Evolutionary conservation across 2,888 invertebrate genomes (phyloP), one percentile per base, ranked within the genome.

Genomic region (Orthosia cruda): DNA sequence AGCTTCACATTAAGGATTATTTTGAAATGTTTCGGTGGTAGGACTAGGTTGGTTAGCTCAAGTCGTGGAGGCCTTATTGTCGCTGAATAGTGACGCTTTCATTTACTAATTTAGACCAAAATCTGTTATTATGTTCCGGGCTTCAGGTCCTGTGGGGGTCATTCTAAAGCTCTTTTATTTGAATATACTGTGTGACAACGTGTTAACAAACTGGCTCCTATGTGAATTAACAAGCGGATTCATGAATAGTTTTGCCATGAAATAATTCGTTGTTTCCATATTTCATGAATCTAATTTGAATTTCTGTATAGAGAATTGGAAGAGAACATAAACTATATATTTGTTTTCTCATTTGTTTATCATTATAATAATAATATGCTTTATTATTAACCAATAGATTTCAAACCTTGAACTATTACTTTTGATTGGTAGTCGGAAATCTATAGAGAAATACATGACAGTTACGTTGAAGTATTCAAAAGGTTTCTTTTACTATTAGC

Each of bases 121-220:
- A 88, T 88, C 85, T 88, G 88, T 85, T 88, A 86, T 88, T 83
- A 88, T 81, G 80, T 85, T 83, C 75, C 75, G 80, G 74, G 71
- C 74, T 83, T 73, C 61, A 71, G 77, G 66, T 77, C 64, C 66
- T 18, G 58, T 9, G 50, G 5, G 54, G 63, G 54, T 12, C 49
- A 20, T 65, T 59, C 26, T 47, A 62, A n/a, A 16, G 45, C 20
- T 67, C 47, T 71, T 75, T 69, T 76, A 68, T 71, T 74, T 69
- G 20, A 55, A 70, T 47, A 80, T 45, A 59, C 49, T 26, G 2
- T 13, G 52, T 47, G 26, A n/a, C 59, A 65, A 65, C 16, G 20
- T 54, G 54, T 54, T 71, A 78, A 50, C n/a, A 26, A 61, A 71
- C 26, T 61, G 1, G n/a, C 4, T 49, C 49, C 54, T 20, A 16